Evolutionary conservation across 2,113 vertebrate species (phyloP).

Genomic region (Empidonax alnorum): DNA sequence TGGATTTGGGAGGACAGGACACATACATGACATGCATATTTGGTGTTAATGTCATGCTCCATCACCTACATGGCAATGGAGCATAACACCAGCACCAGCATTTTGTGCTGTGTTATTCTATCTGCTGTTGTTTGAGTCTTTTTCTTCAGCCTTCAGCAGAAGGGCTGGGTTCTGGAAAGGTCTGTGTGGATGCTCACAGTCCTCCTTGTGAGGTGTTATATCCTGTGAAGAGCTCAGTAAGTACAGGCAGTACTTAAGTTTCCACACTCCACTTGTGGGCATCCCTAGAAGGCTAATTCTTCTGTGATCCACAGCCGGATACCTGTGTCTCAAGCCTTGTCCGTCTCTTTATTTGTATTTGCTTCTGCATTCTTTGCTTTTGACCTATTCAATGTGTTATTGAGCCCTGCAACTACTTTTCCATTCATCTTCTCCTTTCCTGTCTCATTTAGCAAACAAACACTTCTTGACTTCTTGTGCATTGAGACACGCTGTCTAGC

Average conservation of each 20-base stretch:
- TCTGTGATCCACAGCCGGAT: background rate
- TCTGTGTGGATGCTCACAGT: background rate
- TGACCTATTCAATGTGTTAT: background rate
- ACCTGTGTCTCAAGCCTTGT: background rate
- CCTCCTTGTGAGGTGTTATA: background rate
- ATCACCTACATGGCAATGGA: background rate
- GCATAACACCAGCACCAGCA: background rate
- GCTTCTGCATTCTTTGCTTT: background rate
- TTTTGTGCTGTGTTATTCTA: background rate
- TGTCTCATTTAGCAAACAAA: slow-evolving; percentile 24
- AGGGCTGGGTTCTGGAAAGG: background rate
- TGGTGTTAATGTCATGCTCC: background rate
- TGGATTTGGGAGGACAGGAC: background rate
- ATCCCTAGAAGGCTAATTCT: background rate
- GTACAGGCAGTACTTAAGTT: background rate
- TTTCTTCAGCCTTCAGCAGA: background rate
- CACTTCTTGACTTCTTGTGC: background rate
- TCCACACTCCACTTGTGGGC: background rate
- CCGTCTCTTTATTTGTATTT: background rate
- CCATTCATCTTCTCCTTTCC: background rate
- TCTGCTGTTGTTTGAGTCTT: background rate
- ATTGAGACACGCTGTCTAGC: fast-evolving
- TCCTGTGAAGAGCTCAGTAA: background rate
- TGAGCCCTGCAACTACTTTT: slow-evolving; percentile 1
- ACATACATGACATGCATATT: background rate